Percentiles rank a stretch among this genome's conserved stretches.
These are phyloP conservation scores for Drosophila fuyamai DNA, from an alignment of 1,140 invertebrate species.

Conservation along the genomic window DNA sequence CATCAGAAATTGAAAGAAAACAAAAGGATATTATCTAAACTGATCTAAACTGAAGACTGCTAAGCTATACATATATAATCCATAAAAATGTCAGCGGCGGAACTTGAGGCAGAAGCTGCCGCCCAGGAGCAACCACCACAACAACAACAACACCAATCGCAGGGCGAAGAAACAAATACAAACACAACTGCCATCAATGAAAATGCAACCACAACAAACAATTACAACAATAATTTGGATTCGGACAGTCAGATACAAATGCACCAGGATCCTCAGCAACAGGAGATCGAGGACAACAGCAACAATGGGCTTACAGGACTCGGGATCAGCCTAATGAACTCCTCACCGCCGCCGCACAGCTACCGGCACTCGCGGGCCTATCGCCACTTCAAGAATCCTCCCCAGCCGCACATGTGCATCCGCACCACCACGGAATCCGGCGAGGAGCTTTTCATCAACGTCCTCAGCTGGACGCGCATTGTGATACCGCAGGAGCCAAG, in stretches of 20 bases:
- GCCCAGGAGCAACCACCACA: constrained; percentile 59
- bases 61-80: constrained; percentile 11
- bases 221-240: constrained; percentile 41
- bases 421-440: constrained; percentile 87
- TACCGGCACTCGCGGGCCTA: constrained; percentile 86
- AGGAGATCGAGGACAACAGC: constrained; percentile 48
- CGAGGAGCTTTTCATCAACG: constrained; percentile 88
- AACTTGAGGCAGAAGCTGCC: constrained; percentile 66
- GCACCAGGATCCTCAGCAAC: constrained; percentile 46
- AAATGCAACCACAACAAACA: constrained; percentile 44
- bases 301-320: constrained; percentile 51
- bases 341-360: constrained; percentile 80
- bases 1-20: constrained; percentile 18
- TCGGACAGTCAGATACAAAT: constrained; percentile 47
- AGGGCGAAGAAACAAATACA: constrained; percentile 41
- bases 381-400: constrained; percentile 89
- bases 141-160: constrained; percentile 34
- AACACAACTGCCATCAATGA: constrained; percentile 66
- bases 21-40: constrained; percentile 22
- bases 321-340: constrained; percentile 72
- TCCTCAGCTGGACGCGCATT: constrained; percentile 90
- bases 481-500: constrained; percentile 87
- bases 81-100: constrained; percentile 63
- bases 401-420: constrained; percentile 91
- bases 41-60: constrained; percentile 54